Percentiles rank a stretch among this genome's conserved stretches.
Evolutionary conservation across 1,140 invertebrate species (phyloP).

Genomic region (Zeugodacus cucurbitae): DNA sequence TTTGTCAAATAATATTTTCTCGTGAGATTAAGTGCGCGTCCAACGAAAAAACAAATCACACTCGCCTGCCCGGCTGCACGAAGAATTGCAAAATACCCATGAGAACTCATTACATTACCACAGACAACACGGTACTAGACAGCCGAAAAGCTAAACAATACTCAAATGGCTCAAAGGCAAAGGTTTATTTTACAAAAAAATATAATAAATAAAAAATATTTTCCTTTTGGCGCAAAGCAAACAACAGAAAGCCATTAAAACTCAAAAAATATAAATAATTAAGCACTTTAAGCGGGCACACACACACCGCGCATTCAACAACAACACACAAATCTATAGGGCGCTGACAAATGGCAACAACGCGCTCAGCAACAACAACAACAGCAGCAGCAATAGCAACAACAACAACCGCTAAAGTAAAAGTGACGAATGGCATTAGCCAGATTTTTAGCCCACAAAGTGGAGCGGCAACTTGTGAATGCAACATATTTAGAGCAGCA

Average conservation of each 20-base stretch:
- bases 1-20: neutral
- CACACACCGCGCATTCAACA: neutral
- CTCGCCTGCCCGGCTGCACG: neutral
- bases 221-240: neutral
- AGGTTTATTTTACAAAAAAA: neutral
- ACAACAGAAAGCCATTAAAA: neutral
- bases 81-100: neutral
- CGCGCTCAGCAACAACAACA: neutral
- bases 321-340: neutral
- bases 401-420: neutral
- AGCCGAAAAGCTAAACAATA: neutral
- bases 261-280: neutral
- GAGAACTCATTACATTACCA: neutral
- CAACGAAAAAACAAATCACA: neutral
- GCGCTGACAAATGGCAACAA: neutral
- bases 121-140: neutral
- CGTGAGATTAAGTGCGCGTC: neutral
- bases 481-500: conserved; percentile 20
- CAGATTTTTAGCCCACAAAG: neutral
- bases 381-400: too few species aligned
- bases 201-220: conserved; percentile 8
- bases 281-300: neutral
- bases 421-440: conserved; percentile 5
- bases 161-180: neutral
- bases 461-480: conserved; percentile 33